phyloP scores from a whole-genome alignment of 1,140 invertebrate genomes.

The Sinella curviseta region DNA sequence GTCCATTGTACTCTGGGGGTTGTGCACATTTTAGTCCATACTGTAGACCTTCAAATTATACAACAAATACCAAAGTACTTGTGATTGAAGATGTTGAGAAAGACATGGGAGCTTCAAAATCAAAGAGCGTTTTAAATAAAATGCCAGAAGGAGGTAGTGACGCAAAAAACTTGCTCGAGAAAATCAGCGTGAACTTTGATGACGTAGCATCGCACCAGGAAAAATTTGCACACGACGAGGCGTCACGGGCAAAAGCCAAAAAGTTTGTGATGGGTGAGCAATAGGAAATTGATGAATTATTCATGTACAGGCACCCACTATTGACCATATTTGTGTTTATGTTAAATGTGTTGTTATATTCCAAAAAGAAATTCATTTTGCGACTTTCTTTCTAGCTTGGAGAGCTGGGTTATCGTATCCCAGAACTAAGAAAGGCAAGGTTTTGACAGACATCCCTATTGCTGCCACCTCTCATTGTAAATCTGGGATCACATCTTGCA shows the following conservation, averaged over 20 bases:
- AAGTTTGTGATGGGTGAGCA: neutral
- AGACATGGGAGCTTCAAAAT: neutral
- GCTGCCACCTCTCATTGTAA: neutral
- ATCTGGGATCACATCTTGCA: neutral
- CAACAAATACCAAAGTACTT: neutral
- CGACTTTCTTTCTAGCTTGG: neutral
- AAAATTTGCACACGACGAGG: neutral
- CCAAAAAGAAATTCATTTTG: too few species aligned
- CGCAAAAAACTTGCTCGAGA: neutral
- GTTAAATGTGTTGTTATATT: neutral
- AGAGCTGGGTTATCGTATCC: neutral
- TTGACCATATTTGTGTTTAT: neutral
- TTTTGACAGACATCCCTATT: neutral
- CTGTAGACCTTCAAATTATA: neutral
- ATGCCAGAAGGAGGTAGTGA: neutral
- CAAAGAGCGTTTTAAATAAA: too few species aligned
- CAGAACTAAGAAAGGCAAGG: neutral
- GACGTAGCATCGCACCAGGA: neutral
- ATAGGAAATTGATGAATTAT: neutral
- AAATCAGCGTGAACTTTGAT: neutral
- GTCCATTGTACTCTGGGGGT: too few species aligned
- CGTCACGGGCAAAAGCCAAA: neutral
- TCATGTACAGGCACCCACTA: neutral
- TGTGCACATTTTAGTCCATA: neutral
- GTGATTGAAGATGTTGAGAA: neutral